These are phyloP conservation scores for Oreortyx pictus DNA, from an alignment of 2,797 vertebrate species.

Conservation along the genomic window DNA sequence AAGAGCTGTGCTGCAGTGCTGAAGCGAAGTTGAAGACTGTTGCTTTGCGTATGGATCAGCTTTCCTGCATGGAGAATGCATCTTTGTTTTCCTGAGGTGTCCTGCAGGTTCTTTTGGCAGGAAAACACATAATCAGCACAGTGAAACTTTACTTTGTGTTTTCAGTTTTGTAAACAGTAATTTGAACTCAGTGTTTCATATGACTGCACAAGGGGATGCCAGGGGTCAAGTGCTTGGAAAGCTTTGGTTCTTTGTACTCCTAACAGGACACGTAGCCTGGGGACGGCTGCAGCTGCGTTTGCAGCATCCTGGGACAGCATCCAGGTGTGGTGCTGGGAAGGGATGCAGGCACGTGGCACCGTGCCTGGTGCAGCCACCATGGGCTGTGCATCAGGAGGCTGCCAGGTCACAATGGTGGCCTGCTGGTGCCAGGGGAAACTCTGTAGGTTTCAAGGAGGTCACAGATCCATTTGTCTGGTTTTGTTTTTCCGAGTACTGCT, in stretches of 20 bases:
- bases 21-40: background rate
- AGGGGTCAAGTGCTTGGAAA: conserved; percentile 1
- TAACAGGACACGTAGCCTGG: background rate
- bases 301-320: background rate
- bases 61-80: background rate
- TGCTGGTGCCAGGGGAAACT: background rate
- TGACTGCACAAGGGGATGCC: conserved; percentile 10
- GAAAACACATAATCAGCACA: background rate
- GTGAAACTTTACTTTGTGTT: background rate
- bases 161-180: background rate
- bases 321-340: background rate
- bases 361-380: background rate
- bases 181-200: conserved; percentile 38
- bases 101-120: background rate
- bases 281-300: background rate
- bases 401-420: background rate
- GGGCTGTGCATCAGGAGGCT: background rate
- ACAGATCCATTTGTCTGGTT: background rate
- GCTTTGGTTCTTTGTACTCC: background rate
- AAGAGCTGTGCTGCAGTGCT: background rate
- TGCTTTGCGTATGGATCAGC: background rate
- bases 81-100: background rate
- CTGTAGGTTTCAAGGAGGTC: background rate
- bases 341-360: background rate
- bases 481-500: background rate